Evolutionary conservation across 2,888 invertebrate genomes (phyloP).

Genomic region (Tolmerus cingulatus): DNA sequence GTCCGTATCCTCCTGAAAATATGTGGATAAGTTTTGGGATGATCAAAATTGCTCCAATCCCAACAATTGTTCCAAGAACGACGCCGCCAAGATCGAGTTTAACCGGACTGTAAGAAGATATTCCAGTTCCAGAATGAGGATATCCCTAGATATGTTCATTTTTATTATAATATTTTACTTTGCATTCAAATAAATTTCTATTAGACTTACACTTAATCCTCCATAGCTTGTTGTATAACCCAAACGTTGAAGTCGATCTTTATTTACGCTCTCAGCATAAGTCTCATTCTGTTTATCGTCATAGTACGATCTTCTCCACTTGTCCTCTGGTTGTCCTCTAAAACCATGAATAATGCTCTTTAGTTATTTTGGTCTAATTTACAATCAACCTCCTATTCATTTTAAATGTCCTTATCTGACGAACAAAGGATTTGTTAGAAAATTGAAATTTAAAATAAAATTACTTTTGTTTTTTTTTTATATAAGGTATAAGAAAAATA

Average conservation of each 20-base stretch:
- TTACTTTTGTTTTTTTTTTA: too few relatives aligned
- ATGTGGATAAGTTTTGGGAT: slow-evolving; percentile 80
- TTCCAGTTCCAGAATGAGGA: slow-evolving; percentile 60
- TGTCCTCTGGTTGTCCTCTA: not conserved
- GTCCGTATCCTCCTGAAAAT: slow-evolving; percentile 73
- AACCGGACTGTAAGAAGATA: slow-evolving; percentile 75
- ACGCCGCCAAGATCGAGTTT: slow-evolving; percentile 85
- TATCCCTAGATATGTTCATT: slow-evolving; percentile 57
- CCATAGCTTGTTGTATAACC: slow-evolving; percentile 63
- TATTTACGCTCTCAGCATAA: slow-evolving; percentile 54
- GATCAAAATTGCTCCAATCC: slow-evolving; percentile 81
- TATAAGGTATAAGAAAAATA: too few relatives aligned
- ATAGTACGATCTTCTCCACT: slow-evolving; percentile 58
- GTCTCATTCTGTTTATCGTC: slow-evolving; percentile 54
- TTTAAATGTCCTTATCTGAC: too few relatives aligned
- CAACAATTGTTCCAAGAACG: slow-evolving; percentile 79
- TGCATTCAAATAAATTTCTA: not conserved
- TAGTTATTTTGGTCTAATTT: not conserved
- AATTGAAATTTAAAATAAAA: too few relatives aligned
- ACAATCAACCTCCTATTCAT: too few relatives aligned
- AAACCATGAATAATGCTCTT: not conserved
- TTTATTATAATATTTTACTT: not conserved
- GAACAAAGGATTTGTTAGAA: too few relatives aligned
- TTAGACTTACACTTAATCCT: slow-evolving; percentile 43
- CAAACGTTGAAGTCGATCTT: slow-evolving; percentile 60